A percentile compares a stretch with the other conserved stretches of the same genome.
Conservation (phyloP, 2,113 vertebrate species). For the Coracopsis vasa region DNA sequence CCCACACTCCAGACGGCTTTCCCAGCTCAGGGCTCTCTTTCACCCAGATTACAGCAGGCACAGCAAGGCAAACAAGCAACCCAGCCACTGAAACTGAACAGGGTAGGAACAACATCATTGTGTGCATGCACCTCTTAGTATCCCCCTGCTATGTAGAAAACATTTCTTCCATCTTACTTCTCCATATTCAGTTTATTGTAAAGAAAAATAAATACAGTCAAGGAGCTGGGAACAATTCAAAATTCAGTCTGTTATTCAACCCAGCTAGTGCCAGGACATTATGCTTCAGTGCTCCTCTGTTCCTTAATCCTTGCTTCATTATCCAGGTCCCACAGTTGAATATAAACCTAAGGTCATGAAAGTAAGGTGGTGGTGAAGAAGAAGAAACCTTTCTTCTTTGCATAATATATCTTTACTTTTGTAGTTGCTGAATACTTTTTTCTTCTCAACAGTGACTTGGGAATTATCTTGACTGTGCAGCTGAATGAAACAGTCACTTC, state of each 20-base stretch:
- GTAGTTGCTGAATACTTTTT: not conserved
- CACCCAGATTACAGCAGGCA: not conserved
- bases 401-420: not conserved
- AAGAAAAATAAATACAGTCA: not conserved
- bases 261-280: not conserved
- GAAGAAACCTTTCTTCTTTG: not conserved
- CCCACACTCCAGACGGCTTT: not conserved
- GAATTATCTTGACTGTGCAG: conserved; percentile 76
- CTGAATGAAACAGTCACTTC: conserved; percentile 75
- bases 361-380: not conserved
- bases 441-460: conserved; percentile 63
- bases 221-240: not conserved
- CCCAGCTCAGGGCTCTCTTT: not conserved
- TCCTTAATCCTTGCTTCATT: not conserved
- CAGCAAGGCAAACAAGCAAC: not conserved
- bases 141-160: not conserved
- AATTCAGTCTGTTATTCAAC: not conserved
- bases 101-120: not conserved
- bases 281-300: not conserved
- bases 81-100: not conserved
- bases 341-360: not conserved
- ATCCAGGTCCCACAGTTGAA: not conserved
- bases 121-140: not conserved
- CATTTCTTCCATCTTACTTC: not conserved
- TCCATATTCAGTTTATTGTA: not conserved